These are phyloP conservation scores for Urocitellus parryii DNA, from an alignment of 2,113 vertebrate genomes.

Conservation along the genomic window DNA sequence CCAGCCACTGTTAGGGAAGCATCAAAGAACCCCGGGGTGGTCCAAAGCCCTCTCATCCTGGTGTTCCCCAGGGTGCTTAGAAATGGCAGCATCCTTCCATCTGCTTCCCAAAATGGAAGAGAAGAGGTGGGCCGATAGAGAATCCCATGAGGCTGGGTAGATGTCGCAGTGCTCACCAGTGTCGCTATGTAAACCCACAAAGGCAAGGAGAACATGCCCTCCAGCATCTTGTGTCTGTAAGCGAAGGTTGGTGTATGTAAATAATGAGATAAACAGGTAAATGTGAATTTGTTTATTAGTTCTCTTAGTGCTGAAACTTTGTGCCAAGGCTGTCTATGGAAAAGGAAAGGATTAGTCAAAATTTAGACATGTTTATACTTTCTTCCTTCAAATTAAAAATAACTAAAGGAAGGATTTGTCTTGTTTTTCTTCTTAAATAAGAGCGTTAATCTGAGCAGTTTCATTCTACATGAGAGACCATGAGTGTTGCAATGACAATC, in stretches of 20 bases:
- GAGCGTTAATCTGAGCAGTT: neutral
- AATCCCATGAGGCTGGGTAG: neutral
- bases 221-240: neutral
- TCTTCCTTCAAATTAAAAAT: constrained; percentile 1
- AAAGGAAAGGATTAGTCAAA: neutral
- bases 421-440: neutral
- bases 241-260: neutral
- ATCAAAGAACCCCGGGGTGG: accelerated
- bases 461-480: neutral
- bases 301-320: neutral
- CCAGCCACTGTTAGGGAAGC: accelerated
- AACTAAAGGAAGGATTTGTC: neutral
- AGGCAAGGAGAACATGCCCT: neutral
- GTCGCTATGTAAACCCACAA: neutral
- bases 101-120: neutral
- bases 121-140: neutral
- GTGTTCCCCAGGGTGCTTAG: accelerated
- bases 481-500: neutral
- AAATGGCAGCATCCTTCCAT: neutral
- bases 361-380: neutral
- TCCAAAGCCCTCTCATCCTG: neutral
- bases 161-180: neutral
- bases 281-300: neutral
- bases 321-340: neutral
- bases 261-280: neutral